Percentiles rank a stretch among this genome's conserved stretches.
Evolutionary conservation across 1,140 invertebrate species (phyloP).

Genomic region (Ceratoteleas bidentatus): DNA sequence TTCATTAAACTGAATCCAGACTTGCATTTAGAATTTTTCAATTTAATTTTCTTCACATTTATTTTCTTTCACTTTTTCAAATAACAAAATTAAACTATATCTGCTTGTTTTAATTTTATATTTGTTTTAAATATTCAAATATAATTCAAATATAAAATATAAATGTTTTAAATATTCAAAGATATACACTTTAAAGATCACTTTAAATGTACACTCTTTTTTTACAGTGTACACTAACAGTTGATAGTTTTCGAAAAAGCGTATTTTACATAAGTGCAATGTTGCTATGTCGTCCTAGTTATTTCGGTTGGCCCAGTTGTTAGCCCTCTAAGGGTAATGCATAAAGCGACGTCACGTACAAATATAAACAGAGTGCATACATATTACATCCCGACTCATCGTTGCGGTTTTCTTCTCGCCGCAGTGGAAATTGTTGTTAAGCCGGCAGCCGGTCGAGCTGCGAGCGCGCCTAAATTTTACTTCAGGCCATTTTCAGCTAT

Average conservation of each 20-base stretch:
- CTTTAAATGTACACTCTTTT: too few relatives aligned
- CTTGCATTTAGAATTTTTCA: too few relatives aligned
- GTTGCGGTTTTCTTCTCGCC: conserved; percentile 60
- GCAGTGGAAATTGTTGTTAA: conserved; percentile 63
- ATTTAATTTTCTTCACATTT: too few relatives aligned
- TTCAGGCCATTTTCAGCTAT: conserved; percentile 33
- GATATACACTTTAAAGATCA: too few relatives aligned
- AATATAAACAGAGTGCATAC: conserved; percentile 63
- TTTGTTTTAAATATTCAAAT: too few relatives aligned
- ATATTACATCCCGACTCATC: conserved; percentile 63
- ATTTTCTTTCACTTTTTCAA: too few relatives aligned
- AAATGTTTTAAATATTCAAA: too few relatives aligned
- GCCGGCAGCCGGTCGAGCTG: conserved; percentile 35
- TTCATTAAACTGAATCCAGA: too few relatives aligned
- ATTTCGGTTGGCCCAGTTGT: conserved; percentile 60
- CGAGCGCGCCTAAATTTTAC: conserved; percentile 55
- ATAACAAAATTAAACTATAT: too few relatives aligned
- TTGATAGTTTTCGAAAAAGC: conserved; percentile 37
- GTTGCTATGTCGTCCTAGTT: conserved; percentile 51
- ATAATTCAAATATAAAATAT: too few relatives aligned
- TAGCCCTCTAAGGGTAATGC: conserved; percentile 59
- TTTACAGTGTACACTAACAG: neutral
- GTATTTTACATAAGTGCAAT: conserved; percentile 39
- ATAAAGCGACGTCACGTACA: conserved; percentile 60
- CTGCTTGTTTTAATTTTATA: too few relatives aligned